Conservation (phyloP, 2,888 invertebrate species). For the Bugulina stolonifera region DNA sequence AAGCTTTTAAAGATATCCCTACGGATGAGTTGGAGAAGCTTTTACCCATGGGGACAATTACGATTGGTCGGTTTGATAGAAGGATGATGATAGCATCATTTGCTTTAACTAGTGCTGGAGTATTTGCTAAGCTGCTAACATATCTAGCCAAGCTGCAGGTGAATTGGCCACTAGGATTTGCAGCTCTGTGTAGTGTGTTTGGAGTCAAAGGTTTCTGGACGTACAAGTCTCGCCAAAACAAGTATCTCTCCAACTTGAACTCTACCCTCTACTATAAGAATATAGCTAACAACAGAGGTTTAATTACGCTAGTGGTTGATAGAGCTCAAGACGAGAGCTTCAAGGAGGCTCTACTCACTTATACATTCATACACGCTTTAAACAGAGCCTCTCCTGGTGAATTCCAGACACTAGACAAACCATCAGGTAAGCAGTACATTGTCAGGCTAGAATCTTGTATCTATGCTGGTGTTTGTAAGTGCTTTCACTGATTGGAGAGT, state of each 20-base stretch:
- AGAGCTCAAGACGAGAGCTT: constrained; percentile 50
- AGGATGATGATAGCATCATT: constrained; percentile 36
- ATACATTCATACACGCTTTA: constrained; percentile 43
- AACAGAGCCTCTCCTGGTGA: constrained; percentile 31
- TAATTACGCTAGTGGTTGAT: constrained; percentile 47
- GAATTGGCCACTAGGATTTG: constrained; percentile 40
- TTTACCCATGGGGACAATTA: constrained; percentile 45
- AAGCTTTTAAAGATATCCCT: constrained; percentile 51
- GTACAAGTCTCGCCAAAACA: constrained; percentile 41
- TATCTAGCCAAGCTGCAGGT: constrained; percentile 36
- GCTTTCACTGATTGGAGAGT: too few species aligned
- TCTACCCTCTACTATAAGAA: constrained; percentile 48
- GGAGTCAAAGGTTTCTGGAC: constrained; percentile 37
- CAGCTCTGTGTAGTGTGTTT: constrained; percentile 36
- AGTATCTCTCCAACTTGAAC: constrained; percentile 42
- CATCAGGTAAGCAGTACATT: too few species aligned
- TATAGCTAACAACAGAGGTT: constrained; percentile 48
- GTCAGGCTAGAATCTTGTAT: too few species aligned
- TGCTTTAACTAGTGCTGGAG: constrained; percentile 35
- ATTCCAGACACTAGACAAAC: background rate
- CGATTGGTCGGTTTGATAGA: constrained; percentile 40
- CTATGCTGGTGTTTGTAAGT: too few species aligned
- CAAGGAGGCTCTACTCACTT: constrained; percentile 47
- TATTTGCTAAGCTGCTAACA: constrained; percentile 42
- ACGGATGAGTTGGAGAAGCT: constrained; percentile 43